Base-by-base conservation (phyloP, 1,140 invertebrate genomes). In the Protaetia brevitarsis region DNA sequence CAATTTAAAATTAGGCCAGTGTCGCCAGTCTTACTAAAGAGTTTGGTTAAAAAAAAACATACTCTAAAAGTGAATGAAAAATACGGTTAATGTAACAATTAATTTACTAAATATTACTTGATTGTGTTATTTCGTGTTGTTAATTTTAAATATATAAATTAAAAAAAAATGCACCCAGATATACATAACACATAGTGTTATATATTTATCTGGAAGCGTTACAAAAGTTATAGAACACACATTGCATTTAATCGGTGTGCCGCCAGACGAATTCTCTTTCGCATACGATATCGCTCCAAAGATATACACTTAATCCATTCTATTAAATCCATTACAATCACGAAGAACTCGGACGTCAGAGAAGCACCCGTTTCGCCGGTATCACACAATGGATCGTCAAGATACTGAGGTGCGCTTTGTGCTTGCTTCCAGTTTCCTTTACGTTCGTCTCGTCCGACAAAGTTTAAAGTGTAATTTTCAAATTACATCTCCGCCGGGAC, bases 221-320 rank as follows among this genome's bases (percentile, higher is more conserved):
- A n/a, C n/a, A n/a, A n/a, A n/a, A n/a, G n/a, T n/a, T n/a, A n/a
- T n/a, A n/a, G n/a, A n/a, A n/a, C n/a, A n/a, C n/a, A n/a, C n/a
- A n/a, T 51, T 23, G 41, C 41, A 51, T 51, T 51, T 51, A 51
- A 23, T 19, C 5, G 41, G 26, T 8, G 26, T 10, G 19, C 19
- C 16, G 13, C 19, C 19, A 7, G 5, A 51, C 26, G 41, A 51
- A 19, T 51, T 51, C 41, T 51, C 41, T 51, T 51, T 51, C 21
- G 41, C 26, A 10, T 23, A 51, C n/a, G 41, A 51, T 51, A 23
- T 16, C 16, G 41, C 41, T 16, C 21, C 41, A 31, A 56, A 70
- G 68, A 70, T 70, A 67, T 70, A 59, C 66, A 67, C 58, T 70
- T 70, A 70, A 68, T 70, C 68, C 63, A 64, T 64, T 64, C 63